A percentile compares a stretch with the other conserved stretches of the same genome.
Evolutionary conservation across 2,888 invertebrate genomes (phyloP).

Genomic region (Nephrotoma appendiculata): DNA sequence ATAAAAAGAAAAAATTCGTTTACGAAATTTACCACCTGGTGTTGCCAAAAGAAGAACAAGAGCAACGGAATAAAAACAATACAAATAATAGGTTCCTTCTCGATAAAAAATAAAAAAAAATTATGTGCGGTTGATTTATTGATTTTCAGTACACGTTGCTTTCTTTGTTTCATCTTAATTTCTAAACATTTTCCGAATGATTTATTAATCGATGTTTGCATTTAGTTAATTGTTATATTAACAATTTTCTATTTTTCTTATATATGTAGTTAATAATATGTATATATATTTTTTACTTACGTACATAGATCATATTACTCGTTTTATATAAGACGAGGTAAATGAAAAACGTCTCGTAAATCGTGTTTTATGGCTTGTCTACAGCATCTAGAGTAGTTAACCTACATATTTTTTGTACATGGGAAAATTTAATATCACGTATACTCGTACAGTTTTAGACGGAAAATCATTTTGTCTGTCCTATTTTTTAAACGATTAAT

Average conservation of each 20-base stretch:
- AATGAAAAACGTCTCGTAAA: not conserved
- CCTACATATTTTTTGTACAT: too few species aligned
- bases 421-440: not conserved
- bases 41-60: not conserved
- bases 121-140: not conserved
- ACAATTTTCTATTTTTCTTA: not conserved
- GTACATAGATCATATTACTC: not conserved
- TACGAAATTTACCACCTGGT: not conserved
- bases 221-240: not conserved
- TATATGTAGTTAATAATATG: not conserved
- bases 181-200: not conserved
- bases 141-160: not conserved
- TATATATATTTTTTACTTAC: not conserved
- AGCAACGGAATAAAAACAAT: not conserved
- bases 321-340: not conserved
- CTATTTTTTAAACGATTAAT: not conserved
- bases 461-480: not conserved
- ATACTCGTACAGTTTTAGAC: not conserved
- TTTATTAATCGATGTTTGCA: not conserved
- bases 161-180: not conserved
- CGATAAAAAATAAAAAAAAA: not conserved
- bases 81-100: not conserved
- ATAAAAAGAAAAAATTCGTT: not conserved
- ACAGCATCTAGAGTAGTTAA: not conserved
- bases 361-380: not conserved